Conservation (phyloP, 2,113 vertebrate genomes). For the Anseranas semipalmata region DNA sequence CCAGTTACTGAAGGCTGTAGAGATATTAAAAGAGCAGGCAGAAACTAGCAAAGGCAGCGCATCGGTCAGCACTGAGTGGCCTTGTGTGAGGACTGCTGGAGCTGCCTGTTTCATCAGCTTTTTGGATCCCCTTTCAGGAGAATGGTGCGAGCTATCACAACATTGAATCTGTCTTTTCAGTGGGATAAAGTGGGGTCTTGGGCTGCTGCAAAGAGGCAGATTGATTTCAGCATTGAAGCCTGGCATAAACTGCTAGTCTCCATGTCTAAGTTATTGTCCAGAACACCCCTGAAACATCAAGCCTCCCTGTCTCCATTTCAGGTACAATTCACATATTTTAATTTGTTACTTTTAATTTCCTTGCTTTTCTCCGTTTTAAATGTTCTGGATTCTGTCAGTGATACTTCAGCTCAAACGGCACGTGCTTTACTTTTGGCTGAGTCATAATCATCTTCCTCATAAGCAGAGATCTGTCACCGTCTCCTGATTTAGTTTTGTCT, state of each 20-base stretch:
- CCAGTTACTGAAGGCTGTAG: background rate
- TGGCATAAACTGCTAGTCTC: background rate
- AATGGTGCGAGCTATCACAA: background rate
- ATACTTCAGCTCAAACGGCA: background rate
- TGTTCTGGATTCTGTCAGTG: background rate
- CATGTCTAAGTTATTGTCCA: background rate
- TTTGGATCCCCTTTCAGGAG: background rate
- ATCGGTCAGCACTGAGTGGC: background rate
- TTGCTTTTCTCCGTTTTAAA: background rate
- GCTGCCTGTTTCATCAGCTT: background rate
- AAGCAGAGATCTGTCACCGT: slow-evolving; percentile 32
- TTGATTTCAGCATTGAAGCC: background rate
- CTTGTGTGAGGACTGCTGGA: background rate
- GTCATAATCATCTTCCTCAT: slow-evolving; percentile 26
- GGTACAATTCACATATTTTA: background rate
- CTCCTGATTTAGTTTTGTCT: slow-evolving; percentile 31
- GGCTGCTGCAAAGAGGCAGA: background rate
- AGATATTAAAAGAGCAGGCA: background rate
- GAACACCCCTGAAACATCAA: background rate
- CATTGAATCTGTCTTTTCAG: background rate
- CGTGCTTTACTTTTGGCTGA: slow-evolving; percentile 6
- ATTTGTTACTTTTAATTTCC: background rate
- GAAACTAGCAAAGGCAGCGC: background rate
- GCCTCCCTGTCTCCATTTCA: background rate
- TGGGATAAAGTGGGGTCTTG: background rate